phyloP scores from a whole-genome alignment of 2,113 vertebrate species.

The Ursus arctos region DNA sequence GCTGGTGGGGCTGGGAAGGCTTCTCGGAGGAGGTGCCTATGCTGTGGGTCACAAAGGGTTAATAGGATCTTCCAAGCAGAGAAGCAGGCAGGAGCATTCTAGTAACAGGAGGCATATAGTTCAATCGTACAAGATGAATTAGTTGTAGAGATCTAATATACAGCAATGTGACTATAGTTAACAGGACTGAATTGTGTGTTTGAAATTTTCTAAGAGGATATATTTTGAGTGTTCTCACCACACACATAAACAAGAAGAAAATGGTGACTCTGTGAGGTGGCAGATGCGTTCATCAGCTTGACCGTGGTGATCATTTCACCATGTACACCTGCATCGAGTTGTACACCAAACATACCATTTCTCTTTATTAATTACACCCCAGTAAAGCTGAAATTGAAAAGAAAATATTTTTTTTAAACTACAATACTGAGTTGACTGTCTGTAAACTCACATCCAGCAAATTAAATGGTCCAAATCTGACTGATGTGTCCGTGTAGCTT shows the following conservation, averaged over 20 bases:
- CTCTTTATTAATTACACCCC: not conserved
- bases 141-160: not conserved
- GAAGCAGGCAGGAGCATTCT: too few species aligned
- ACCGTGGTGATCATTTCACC: not conserved
- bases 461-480: not conserved
- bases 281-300: not conserved
- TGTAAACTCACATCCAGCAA: not conserved
- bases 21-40: not conserved
- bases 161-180: not conserved
- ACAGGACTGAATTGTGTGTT: not conserved
- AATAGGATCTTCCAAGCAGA: not conserved
- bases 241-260: not conserved
- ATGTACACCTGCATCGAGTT: not conserved
- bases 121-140: not conserved
- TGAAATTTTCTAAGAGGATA: not conserved
- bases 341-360: too few species aligned
- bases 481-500: not conserved
- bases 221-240: not conserved
- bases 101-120: not conserved
- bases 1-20: not conserved
- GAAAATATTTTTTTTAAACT: not conserved
- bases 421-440: not conserved
- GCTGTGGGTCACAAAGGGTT: fast-evolving
- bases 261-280: not conserved
- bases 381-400: not conserved